Conservation (phyloP, 2,888 invertebrate genomes). For the Leptopilina drosophilae region DNA sequence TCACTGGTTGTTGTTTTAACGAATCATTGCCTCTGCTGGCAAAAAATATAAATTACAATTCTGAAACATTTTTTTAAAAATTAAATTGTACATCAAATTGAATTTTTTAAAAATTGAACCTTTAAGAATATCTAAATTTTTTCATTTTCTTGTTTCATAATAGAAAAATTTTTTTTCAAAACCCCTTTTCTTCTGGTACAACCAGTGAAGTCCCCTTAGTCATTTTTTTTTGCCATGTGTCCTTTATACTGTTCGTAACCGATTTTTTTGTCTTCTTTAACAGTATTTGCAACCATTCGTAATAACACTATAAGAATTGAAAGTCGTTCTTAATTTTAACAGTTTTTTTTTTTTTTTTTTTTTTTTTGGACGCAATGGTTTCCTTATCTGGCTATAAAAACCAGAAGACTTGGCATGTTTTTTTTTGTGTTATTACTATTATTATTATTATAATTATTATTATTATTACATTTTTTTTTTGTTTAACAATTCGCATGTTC, state of each 20-base stretch:
- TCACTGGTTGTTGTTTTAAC: too few relatives aligned
- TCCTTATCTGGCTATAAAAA: slow-evolving; percentile 45
- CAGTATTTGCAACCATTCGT: slow-evolving; percentile 52
- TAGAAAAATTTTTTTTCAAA: too few relatives aligned
- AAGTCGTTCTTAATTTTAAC: slow-evolving; percentile 54
- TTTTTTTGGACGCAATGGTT: slow-evolving; percentile 72
- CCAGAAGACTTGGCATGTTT: slow-evolving; percentile 39
- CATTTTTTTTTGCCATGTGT: slow-evolving; percentile 14
- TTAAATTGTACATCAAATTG: too few relatives aligned
- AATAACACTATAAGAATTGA: slow-evolving; percentile 55
- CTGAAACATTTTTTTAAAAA: too few relatives aligned
- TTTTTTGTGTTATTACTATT: slow-evolving; percentile 46
- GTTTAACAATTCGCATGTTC: slow-evolving; percentile 51
- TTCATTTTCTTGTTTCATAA: too few relatives aligned
- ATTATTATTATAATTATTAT: slow-evolving; percentile 42
- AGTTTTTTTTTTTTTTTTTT: not conserved
- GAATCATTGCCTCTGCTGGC: too few relatives aligned
- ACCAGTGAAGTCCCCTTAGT: not conserved
- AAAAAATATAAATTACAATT: too few relatives aligned
- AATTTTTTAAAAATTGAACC: too few relatives aligned
- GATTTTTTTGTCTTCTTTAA: slow-evolving; percentile 53
- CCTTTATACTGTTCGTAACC: slow-evolving; percentile 23
- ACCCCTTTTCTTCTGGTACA: not conserved
- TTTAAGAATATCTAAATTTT: too few relatives aligned
- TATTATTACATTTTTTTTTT: slow-evolving; percentile 46